Conservation (phyloP, 2,888 invertebrate genomes). For the Platerodrilus igneus region DNA sequence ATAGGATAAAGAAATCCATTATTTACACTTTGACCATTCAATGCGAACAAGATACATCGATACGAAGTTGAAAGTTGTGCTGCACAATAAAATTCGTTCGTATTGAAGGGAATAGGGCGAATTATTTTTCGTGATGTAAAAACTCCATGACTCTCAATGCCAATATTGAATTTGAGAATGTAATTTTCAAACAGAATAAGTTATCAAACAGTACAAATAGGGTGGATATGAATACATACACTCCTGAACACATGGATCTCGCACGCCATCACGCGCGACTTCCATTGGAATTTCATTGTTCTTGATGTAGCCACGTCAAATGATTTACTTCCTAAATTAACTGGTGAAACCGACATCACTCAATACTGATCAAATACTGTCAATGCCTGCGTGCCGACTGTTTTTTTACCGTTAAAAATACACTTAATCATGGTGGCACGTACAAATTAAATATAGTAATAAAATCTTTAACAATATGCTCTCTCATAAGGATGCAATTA, state of each 20-base stretch:
- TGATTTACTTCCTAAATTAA: conserved; percentile 22
- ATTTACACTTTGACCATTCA: conserved; percentile 42
- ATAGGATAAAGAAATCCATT: conserved; percentile 43
- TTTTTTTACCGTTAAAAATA: conserved; percentile 17
- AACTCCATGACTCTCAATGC: conserved; percentile 6
- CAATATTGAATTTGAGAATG: conserved; percentile 12
- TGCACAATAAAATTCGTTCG: conserved; percentile 4
- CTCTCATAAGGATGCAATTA: conserved; percentile 16
- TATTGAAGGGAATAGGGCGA: conserved; percentile 7
- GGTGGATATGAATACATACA: conserved; percentile 18
- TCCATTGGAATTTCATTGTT: conserved; percentile 26
- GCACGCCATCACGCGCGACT: conserved; percentile 26
- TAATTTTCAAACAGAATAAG: conserved; percentile 22
- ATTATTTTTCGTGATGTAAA: conserved; percentile 6
- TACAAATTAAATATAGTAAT: conserved; percentile 23
- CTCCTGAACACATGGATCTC: conserved; percentile 21
- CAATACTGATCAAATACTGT: conserved; percentile 28
- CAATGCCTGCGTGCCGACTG: conserved; percentile 18
- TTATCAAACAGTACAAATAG: conserved; percentile 21
- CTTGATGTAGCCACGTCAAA: conserved; percentile 24
- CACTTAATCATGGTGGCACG: conserved; percentile 14
- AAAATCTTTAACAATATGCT: conserved; percentile 23
- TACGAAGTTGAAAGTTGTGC: conserved; percentile 7
- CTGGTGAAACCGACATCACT: conserved; percentile 24
- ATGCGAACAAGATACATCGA: conserved; percentile 27